A percentile compares a stretch with the other conserved stretches of the same genome.
Evolutionary conservation across 2,888 invertebrate genomes (phyloP).

Genomic region (Clivina fossor): DNA sequence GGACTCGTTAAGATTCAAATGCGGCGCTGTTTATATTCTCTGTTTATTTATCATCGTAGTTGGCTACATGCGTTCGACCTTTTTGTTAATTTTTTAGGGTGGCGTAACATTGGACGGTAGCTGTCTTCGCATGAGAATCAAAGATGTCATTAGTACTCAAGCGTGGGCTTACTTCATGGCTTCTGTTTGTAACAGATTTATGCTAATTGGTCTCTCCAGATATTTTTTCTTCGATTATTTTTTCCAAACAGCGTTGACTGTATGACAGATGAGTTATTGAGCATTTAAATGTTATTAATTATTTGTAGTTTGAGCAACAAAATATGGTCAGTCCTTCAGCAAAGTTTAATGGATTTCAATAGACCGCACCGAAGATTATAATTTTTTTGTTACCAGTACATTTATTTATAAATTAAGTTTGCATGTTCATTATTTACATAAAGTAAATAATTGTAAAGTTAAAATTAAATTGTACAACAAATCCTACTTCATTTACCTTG

Average conservation of each 20-base stretch:
- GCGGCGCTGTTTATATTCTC: slow-evolving; percentile 12
- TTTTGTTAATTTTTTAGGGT: slow-evolving; percentile 24
- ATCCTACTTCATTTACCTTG: too few relatives aligned
- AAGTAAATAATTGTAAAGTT: too few relatives aligned
- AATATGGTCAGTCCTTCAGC: slow-evolving; percentile 4
- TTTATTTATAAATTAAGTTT: too few relatives aligned
- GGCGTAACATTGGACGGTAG: slow-evolving; percentile 29
- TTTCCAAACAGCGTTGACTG: slow-evolving; percentile 4
- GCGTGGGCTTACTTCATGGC: slow-evolving; percentile 21
- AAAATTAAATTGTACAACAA: too few relatives aligned
- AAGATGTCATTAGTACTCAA: slow-evolving; percentile 27
- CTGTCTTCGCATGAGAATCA: slow-evolving; percentile 18
- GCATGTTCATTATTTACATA: too few relatives aligned
- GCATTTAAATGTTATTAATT: slow-evolving; percentile 30
- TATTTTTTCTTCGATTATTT: slow-evolving; percentile 24
- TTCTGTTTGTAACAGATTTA: slow-evolving; percentile 26
- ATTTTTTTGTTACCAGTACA: too few relatives aligned
- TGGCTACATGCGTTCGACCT: slow-evolving; percentile 8
- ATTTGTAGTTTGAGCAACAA: slow-evolving; percentile 13
- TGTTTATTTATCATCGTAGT: slow-evolving; percentile 32
- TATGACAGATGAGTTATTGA: slow-evolving; percentile 27
- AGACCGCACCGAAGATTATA: too few relatives aligned
- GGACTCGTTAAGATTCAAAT: slow-evolving; percentile 42
- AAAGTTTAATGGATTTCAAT: neutral
- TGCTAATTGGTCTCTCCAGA: slow-evolving; percentile 28